phyloP scores from a whole-genome alignment of 1,140 invertebrate genomes.

The Coptotermes formosanus region DNA sequence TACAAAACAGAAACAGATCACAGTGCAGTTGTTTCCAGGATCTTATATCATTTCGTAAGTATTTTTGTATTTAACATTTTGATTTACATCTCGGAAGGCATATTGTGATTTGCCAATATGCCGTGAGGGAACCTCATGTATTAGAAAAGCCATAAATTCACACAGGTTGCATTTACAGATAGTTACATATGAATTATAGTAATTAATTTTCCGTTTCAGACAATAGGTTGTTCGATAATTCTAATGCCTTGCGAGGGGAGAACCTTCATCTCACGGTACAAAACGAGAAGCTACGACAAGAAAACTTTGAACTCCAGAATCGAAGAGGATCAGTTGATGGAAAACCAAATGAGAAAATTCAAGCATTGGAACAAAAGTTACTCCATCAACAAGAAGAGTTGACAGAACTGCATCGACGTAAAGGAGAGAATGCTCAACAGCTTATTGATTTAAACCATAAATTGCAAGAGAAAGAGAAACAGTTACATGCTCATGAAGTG shows the following conservation, averaged over 20 bases:
- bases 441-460: conserved; percentile 86
- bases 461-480: conserved; percentile 82
- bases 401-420: conserved; percentile 81
- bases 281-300: conserved; percentile 74
- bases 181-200: conserved; percentile 41
- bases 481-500: conserved; percentile 67
- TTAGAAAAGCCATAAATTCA: neutral
- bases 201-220: conserved; percentile 55
- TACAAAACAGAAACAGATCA: conserved; percentile 57
- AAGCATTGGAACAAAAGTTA: conserved; percentile 79
- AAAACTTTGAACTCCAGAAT: conserved; percentile 49
- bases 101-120: neutral
- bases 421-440: conserved; percentile 90
- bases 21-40: conserved; percentile 61
- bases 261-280: conserved; percentile 81
- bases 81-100: neutral
- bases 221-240: conserved; percentile 81
- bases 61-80: neutral
- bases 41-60: conserved; percentile 61
- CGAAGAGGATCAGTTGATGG: conserved; percentile 45
- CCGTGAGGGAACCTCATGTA: neutral
- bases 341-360: conserved; percentile 51
- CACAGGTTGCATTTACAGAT: neutral
- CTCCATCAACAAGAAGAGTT: conserved; percentile 87
- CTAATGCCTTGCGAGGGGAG: conserved; percentile 72